Evolutionary conservation across 1,140 invertebrate species (phyloP).

Genomic region (Druon quercuslanigerum): DNA sequence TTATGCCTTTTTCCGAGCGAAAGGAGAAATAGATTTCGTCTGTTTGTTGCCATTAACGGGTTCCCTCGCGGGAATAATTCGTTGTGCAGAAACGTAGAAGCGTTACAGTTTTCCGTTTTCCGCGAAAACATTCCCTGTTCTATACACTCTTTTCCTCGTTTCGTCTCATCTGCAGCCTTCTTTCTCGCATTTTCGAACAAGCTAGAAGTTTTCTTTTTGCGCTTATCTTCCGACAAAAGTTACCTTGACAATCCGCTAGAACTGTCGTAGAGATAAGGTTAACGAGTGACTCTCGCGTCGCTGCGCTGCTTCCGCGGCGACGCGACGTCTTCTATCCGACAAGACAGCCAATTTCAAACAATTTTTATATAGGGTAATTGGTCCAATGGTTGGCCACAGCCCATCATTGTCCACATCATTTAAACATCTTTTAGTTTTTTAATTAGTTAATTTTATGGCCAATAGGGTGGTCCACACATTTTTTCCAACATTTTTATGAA

Average conservation of each 20-base stretch:
- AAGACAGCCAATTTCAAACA: neutral
- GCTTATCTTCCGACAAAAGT: constrained; percentile 5
- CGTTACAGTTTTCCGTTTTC: constrained; percentile 19
- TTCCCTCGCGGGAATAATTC: constrained; percentile 20
- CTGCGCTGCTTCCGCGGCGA: too few relatives aligned
- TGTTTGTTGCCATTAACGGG: constrained; percentile 10
- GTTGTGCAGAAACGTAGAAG: neutral
- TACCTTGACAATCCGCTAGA: constrained; percentile 9
- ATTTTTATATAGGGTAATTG: too few relatives aligned
- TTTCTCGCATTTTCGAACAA: neutral
- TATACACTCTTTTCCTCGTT: constrained; percentile 1
- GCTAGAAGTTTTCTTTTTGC: neutral
- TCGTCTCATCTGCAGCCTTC: neutral
- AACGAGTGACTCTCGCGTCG: constrained; percentile 11
- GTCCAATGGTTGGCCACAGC: too few relatives aligned
- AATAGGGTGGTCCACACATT: too few relatives aligned
- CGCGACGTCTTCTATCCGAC: too few relatives aligned
- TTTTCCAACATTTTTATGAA: too few relatives aligned
- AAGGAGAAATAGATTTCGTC: constrained; percentile 16
- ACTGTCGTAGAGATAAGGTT: constrained; percentile 6
- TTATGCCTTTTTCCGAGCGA: neutral
- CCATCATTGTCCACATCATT: too few relatives aligned
- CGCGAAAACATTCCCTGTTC: neutral
- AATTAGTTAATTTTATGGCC: too few relatives aligned
- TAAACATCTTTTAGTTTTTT: too few relatives aligned